Evolutionary conservation across 2,888 invertebrate species (phyloP), one percentile per base, ranked within the genome.

Genomic region (Mellilla xanthometata): DNA sequence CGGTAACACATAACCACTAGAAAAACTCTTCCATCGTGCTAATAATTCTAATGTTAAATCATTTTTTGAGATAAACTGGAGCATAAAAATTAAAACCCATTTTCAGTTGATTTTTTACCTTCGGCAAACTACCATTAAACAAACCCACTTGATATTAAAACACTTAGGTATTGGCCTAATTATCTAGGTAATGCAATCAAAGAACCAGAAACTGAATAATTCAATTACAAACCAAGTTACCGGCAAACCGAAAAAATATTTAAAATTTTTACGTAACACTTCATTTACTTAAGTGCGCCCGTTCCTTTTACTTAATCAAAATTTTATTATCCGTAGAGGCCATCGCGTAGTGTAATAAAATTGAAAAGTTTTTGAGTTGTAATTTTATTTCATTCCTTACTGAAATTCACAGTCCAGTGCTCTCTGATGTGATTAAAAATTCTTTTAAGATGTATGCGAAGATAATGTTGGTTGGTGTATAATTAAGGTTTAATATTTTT

Each of bases 331-430:
- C 49, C 39, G 35, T 49, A 49, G 43, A 39, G 39, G 36, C 44
- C 39, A 44, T 44, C 40, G 44, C 49, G 40, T 36, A 44, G 36
- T 36, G 36, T 49, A 43, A 49, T 49, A 49, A 49, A 49, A 44
- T 49, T 49, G 43, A 44, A 49, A 49, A 49, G 49, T 49, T 49
- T 48, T 44, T 35, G 43, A 43, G 27, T 44, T 44, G 44, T 44
- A 49, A 49, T 44, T 49, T 36, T 44, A 44, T 40, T 49, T 43
- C 19, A 49, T 32, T 48, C 36, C 29, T 33, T 31, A 15, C 31
- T 36, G 35, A 43, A 49, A 44, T 40, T 44, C 33, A 33, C 43
- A 26, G 49, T 44, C 39, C 49, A 35, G 28, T 49, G 44, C 39
- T 23, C 24, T 22, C 23, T 36, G 24, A 26, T 34, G 39, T 26